A percentile compares a stretch with the other conserved stretches of the same genome.
phyloP scores from a whole-genome alignment of 1,140 invertebrate genomes.

The Temnothorax nylanderi region DNA sequence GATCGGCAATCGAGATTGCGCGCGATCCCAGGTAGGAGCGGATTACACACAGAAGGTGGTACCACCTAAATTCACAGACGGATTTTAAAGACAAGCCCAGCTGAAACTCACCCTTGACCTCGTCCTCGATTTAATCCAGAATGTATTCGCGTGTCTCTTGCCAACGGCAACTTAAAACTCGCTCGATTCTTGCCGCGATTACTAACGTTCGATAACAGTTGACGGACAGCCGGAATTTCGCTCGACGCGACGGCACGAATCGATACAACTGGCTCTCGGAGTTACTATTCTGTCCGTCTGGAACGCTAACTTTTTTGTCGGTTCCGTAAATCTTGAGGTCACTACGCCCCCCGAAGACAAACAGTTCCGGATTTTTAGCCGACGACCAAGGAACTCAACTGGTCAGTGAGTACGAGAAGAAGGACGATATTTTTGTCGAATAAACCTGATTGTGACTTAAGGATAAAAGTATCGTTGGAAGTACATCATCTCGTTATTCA shows the following conservation, averaged over 20 bases:
- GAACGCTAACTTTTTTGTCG: conserved; percentile 31
- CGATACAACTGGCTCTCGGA: conserved; percentile 25
- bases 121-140: conserved; percentile 13
- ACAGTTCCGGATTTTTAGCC: conserved; percentile 44
- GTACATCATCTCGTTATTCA: conserved; percentile 8
- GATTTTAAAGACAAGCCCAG: conserved; percentile 38
- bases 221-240: conserved; percentile 53
- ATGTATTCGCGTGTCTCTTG: conserved; percentile 46
- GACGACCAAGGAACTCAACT: conserved; percentile 18
- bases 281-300: conserved; percentile 18
- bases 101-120: conserved; percentile 53
- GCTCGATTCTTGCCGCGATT: conserved; percentile 48
- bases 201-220: conserved; percentile 56
- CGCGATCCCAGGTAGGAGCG: neutral
- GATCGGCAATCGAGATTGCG: conserved; percentile 73
- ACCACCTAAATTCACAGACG: neutral
- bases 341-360: conserved; percentile 34
- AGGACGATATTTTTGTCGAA: conserved; percentile 32
- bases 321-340: conserved; percentile 32
- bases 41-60: neutral
- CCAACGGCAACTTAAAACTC: neutral
- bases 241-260: conserved; percentile 41
- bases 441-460: conserved; percentile 41
- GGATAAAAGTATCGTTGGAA: conserved; percentile 10
- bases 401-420: conserved; percentile 28